Evolutionary conservation across 1,140 invertebrate species (phyloP).

Genomic region (Bilobella aurantiaca): DNA sequence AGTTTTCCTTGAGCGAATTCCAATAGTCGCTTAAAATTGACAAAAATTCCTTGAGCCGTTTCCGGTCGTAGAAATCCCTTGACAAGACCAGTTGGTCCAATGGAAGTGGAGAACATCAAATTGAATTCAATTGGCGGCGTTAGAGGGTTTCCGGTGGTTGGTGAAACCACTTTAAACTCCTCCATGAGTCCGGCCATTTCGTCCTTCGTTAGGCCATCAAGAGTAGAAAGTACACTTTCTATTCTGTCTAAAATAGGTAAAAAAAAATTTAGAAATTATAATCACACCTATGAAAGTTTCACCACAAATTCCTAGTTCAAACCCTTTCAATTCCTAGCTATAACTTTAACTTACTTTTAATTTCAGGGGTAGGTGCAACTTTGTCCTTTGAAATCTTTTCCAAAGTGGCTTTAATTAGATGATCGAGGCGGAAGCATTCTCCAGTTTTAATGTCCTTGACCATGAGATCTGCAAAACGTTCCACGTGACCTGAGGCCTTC

Average conservation of each 20-base stretch:
- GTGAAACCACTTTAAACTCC: slow-evolving; percentile 89
- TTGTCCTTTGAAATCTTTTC: slow-evolving; percentile 83
- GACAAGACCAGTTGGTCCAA: slow-evolving; percentile 85
- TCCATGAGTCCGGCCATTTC: slow-evolving; percentile 75
- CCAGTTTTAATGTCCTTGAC: slow-evolving; percentile 93
- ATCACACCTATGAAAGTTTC: too few species aligned
- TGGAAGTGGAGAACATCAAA: slow-evolving; percentile 95
- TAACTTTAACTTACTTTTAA: slow-evolving; percentile 44
- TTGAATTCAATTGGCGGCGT: slow-evolving; percentile 95
- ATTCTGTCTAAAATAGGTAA: slow-evolving; percentile 20
- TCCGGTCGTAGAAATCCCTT: slow-evolving; percentile 94
- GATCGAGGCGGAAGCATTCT: slow-evolving; percentile 94
- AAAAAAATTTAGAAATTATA: neutral
- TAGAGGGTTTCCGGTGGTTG: slow-evolving; percentile 84
- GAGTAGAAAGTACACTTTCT: slow-evolving; percentile 16
- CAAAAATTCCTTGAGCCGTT: slow-evolving; percentile 98
- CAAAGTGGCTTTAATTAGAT: slow-evolving; percentile 93
- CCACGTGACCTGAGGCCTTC: slow-evolving; percentile 96
- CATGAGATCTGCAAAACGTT: slow-evolving; percentile 98
- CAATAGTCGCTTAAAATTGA: slow-evolving; percentile 92
- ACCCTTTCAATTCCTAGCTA: neutral
- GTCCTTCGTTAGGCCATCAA: slow-evolving; percentile 72
- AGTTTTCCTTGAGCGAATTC: slow-evolving; percentile 95
- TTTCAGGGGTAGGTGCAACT: slow-evolving; percentile 57
- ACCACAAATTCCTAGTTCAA: neutral